Evolutionary conservation across 2,888 invertebrate species (phyloP), one percentile per base, ranked within the genome.

Genomic region (Tridacna gigas): DNA sequence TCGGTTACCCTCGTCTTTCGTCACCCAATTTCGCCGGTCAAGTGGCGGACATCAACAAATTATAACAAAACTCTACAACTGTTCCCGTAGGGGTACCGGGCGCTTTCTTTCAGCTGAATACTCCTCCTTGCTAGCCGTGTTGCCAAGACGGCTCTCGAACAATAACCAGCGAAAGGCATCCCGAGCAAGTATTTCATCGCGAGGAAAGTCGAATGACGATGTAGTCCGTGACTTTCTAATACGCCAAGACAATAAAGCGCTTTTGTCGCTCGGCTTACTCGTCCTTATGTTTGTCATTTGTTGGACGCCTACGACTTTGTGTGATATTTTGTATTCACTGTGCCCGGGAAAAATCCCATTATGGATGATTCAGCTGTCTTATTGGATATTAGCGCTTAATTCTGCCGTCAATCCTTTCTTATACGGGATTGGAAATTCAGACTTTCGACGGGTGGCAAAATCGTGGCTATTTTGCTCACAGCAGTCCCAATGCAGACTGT

Each of bases 211-310:
- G 37, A 88, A 89, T 47, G 92, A 92, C 37, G 91, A 92, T 28
- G 85, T 92, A 51, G 92, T 92, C 0, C 88, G 89, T 71, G 91
- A 92, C 45, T 89, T 91, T 47, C 80, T 93, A 13, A 84, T 90
- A 13, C 89, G 91, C n/a, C 93, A 93, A 63, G 92, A 92, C 86
- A 92, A 91, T 65, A 93, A 92, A 74, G 93, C 93, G 0, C 85
- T 92, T 4, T 81, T 92, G 47, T 91, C 90, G 20, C 80, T 93
- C 26, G 90, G 91, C 7, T 76, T 93, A 47, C 87, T 93, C 51
- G 91, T 92, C 11, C 80, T 91, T 11, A 90, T 90, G 26, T 91
- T 91, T 47, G 89, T 91, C 11, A 69, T 92, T 4, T 93, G 92
- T 69, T 92, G 92, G 92, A 91, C 91, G 20, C 93, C 93, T 0